These are phyloP conservation scores for Brachionus plicatilis DNA, from an alignment of 1,140 invertebrate species.

Conservation along the genomic window DNA sequence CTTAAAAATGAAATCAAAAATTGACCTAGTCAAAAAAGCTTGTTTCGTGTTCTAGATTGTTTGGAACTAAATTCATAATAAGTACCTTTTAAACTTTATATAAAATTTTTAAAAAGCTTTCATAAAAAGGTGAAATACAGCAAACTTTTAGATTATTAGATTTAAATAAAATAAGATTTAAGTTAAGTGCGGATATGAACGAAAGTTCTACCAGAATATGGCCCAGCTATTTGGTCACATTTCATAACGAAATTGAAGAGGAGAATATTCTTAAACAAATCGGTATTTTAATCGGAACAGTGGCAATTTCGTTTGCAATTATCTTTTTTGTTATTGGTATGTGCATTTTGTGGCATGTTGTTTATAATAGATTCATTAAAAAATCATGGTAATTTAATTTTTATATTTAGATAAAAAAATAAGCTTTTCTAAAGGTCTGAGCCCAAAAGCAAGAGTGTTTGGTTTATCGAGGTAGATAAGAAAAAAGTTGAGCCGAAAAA, in stretches of 20 bases:
- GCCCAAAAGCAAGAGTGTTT: neutral
- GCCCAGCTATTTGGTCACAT: neutral
- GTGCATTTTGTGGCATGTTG: neutral
- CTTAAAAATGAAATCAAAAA: neutral
- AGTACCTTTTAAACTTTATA: neutral
- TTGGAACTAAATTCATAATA: neutral
- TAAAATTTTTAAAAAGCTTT: neutral
- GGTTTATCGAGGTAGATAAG: slow-evolving; percentile 1
- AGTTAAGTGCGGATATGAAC: neutral
- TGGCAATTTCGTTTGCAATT: neutral
- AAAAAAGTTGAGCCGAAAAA: neutral
- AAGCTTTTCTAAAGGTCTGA: neutral
- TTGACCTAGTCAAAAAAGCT: neutral
- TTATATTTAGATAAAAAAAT: neutral
- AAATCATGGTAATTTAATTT: neutral
- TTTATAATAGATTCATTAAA: neutral
- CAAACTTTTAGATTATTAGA: neutral
- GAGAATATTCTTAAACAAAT: neutral
- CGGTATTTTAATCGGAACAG: neutral
- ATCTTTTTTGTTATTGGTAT: neutral
- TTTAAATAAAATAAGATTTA: neutral
- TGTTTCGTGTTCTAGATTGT: neutral
- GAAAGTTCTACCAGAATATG: neutral
- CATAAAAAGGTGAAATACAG: neutral
- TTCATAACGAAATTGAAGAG: neutral